A percentile compares a stretch with the other conserved stretches of the same genome.
phyloP scores from a whole-genome alignment of 2,888 invertebrate genomes.

The Chrysina gloriosa region DNA sequence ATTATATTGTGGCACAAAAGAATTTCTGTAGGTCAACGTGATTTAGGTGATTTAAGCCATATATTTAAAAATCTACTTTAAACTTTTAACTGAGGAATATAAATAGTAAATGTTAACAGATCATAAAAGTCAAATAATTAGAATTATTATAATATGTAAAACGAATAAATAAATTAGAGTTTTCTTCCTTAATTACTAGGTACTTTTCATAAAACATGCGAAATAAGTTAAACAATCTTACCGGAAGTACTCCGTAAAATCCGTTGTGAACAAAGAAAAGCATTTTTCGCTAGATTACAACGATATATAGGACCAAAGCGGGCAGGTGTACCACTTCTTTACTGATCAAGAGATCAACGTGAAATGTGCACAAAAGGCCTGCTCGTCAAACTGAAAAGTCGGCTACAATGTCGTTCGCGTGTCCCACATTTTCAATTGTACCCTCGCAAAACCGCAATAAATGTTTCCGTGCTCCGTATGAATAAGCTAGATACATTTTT shows the following conservation, averaged over 20 bases:
- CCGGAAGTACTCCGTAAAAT: constrained; percentile 33
- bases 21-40: no score
- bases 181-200: not conserved
- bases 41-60: no score
- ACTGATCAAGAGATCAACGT: constrained; percentile 19
- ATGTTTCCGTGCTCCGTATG: constrained; percentile 27
- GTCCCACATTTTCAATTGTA: constrained; percentile 32
- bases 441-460: constrained; percentile 21
- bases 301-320: not conserved
- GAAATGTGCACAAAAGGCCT: constrained; percentile 15
- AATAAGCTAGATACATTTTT: constrained; percentile 28
- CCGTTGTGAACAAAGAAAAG: constrained; percentile 36
- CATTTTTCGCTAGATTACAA: not conserved
- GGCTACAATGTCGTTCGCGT: constrained; percentile 26
- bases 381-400: constrained; percentile 18
- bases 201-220: not conserved
- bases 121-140: no score
- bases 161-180: not conserved
- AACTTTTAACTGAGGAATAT: no score
- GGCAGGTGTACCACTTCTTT: not conserved
- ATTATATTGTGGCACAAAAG: no score
- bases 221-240: constrained; percentile 17
- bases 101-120: no score
- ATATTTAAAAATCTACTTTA: no score
- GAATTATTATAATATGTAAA: no score